phyloP scores from a whole-genome alignment of 2,888 invertebrate genomes.

The Phasia obesa region DNA sequence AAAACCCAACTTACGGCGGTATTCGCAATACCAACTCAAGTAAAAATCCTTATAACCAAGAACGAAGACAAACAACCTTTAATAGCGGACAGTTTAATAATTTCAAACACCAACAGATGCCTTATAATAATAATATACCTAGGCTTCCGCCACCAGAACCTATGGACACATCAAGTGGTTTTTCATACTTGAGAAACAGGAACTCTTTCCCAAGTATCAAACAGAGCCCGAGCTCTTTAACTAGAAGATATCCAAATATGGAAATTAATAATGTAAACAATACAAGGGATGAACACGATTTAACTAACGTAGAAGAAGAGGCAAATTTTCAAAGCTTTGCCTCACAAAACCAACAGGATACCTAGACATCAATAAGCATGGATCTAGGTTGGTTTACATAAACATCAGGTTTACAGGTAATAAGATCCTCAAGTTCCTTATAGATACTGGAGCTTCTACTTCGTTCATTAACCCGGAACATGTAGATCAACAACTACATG shows the following conservation, averaged over 20 bases:
- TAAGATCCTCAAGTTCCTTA: constrained; percentile 45
- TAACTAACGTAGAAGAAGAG: constrained; percentile 39
- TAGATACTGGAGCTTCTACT: no score
- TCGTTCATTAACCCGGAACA: no score
- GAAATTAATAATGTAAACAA: no score
- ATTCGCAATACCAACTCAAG: constrained; percentile 2
- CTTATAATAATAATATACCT: constrained; percentile 1
- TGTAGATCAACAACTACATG: no score
- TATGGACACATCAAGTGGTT: constrained; percentile 27
- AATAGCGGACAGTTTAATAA: no score
- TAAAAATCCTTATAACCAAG: neutral
- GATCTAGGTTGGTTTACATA: no score
- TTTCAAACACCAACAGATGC: no score
- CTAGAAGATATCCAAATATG: no score
- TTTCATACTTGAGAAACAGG: constrained; percentile 6
- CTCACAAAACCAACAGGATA: constrained; percentile 66
- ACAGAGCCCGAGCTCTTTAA: no score
- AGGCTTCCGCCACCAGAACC: constrained; percentile 11
- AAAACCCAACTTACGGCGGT: neutral
- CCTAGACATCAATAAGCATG: constrained; percentile 62
- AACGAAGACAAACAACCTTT: neutral
- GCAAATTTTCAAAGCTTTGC: constrained; percentile 64
- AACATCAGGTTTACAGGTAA: no score
- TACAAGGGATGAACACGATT: no score
- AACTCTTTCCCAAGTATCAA: no score